A percentile compares a stretch with the other conserved stretches of the same genome.
Conservation (phyloP, 2,113 vertebrate species). For the Rhipidura dahli region DNA sequence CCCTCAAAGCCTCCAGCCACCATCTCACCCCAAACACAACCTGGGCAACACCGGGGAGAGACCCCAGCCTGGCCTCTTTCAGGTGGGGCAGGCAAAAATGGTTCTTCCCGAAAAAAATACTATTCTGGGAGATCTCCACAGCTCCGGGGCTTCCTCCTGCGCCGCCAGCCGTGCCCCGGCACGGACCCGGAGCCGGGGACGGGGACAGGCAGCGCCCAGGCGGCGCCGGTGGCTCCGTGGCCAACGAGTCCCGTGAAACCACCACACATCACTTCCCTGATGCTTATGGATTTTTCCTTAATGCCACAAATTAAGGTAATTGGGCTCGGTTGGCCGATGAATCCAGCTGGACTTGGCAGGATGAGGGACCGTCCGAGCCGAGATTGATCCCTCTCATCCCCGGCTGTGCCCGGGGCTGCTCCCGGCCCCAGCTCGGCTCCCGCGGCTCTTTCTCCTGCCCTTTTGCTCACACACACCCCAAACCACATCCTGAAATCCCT, state of each 20-base stretch:
- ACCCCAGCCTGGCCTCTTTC: background rate
- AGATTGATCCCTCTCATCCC: background rate
- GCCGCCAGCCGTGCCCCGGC: background rate
- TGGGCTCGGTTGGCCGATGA: conserved; percentile 37
- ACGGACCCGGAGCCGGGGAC: fast-evolving
- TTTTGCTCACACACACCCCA: background rate
- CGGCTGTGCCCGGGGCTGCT: background rate
- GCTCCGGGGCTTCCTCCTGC: background rate
- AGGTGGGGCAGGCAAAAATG: background rate
- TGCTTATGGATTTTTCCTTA: conserved; percentile 73
- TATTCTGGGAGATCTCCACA: background rate
- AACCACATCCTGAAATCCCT: background rate
- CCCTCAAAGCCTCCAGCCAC: background rate
- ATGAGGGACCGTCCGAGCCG: fast-evolving
- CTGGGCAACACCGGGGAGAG: fast-evolving
- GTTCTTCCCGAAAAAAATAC: background rate
- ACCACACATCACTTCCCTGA: conserved; percentile 32
- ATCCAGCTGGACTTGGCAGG: conserved; percentile 25
- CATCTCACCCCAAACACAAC: background rate
- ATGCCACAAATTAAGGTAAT: conserved; percentile 70
- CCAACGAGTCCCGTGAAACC: background rate
- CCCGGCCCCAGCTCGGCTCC: background rate
- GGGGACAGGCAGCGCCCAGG: background rate
- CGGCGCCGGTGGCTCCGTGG: fast-evolving
- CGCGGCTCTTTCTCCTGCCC: background rate